Percentiles rank a stretch among this genome's conserved stretches.
These are phyloP conservation scores for Campaea margaritaria DNA, from an alignment of 2,888 invertebrate species.

Conservation along the genomic window DNA sequence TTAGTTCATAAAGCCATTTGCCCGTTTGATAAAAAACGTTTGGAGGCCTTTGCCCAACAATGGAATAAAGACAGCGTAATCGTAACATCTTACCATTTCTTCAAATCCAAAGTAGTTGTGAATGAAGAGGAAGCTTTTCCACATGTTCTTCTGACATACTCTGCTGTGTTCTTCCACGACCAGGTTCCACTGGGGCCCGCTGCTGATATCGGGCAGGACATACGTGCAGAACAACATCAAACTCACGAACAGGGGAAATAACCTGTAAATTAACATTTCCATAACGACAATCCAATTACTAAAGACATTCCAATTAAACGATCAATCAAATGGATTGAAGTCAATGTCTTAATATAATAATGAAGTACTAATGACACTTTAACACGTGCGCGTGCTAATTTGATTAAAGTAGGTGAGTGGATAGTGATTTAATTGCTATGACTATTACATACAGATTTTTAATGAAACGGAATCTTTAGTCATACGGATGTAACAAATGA, in stretches of 20 bases:
- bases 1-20: too few species aligned
- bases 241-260: conserved; percentile 80
- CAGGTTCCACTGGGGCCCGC: conserved; percentile 85
- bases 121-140: conserved; percentile 85
- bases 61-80: too few species aligned
- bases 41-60: too few species aligned
- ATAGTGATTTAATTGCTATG: conserved; percentile 11
- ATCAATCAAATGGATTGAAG: not conserved
- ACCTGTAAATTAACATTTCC: conserved; percentile 54
- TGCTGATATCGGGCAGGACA: conserved; percentile 80
- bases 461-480: too few species aligned
- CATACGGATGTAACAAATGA: too few species aligned
- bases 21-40: too few species aligned
- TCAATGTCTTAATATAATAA: not conserved
- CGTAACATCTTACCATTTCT: conserved; percentile 74
- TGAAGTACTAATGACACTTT: conserved; percentile 6
- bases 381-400: conserved; percentile 36
- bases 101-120: conserved; percentile 86
- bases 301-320: not conserved
- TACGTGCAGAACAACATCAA: conserved; percentile 85
- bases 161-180: conserved; percentile 83
- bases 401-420: conserved; percentile 9
- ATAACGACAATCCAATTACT: conserved; percentile 15
- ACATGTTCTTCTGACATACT: conserved; percentile 84
- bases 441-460: conserved; percentile 1